Evolutionary conservation across 2,888 invertebrate species (phyloP), one percentile per base, ranked within the genome.

Genomic region (Meteorus cinctellus): DNA sequence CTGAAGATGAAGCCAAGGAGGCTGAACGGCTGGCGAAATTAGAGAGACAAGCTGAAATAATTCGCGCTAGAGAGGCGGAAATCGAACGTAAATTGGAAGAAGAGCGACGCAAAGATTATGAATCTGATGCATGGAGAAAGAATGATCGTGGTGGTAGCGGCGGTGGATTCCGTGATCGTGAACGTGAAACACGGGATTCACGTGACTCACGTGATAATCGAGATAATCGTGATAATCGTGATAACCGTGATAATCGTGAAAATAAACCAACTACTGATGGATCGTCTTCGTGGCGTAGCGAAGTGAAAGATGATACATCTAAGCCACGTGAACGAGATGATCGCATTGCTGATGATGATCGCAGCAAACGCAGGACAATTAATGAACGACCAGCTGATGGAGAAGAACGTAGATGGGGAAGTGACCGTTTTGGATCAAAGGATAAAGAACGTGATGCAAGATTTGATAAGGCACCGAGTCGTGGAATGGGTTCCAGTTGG

Each of bases 41-140:
- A 60, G 94, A 94, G 51, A 92, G 93, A 68, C 91, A 91, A 0
- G 93, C 93, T 4, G 94, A 94, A 19, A 93, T 93, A 81, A 92
- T 92, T 1, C 91, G 93, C 59, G 93, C 93, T 19, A 93, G 93
- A 82, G 95, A 96, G 77, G 95, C 94, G 8, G 95, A 95, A 81
- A 92, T 94, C 0, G 93, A 94, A 67, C 92, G 93, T 4, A 93
- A 92, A 82, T 88, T 94, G 16, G 91, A 91, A 73, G 92, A 92
- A 79, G 88, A 87, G 63, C 84, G 82, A 36, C 76, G 81, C 6
- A 86, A 81, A 63, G 83, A 83, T 10, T 84, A 83, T 86, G 84
- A 81, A 66, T 77, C 62, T 14, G 80, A 81, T 63, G 82, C 82
- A 16, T 83, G 85, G 85, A 72, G 77, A 41, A 75, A 67, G 62